Percentiles rank a stretch among this genome's conserved stretches.
Conservation (phyloP, 2,113 vertebrate species). For the Indicator indicator region DNA sequence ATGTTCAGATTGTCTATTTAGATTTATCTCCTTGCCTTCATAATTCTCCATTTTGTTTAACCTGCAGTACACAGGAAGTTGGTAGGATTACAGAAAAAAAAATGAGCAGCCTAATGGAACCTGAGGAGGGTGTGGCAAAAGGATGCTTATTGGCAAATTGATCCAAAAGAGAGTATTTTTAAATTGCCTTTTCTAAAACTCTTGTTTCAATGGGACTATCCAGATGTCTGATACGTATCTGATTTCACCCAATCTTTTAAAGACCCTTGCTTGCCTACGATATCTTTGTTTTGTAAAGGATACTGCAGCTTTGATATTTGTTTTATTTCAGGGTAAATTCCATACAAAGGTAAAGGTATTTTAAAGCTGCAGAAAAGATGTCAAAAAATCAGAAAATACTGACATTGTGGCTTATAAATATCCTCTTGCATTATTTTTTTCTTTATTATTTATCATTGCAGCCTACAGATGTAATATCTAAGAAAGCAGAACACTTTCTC, state of each 20-base stretch:
- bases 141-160: neutral
- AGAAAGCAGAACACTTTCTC: neutral
- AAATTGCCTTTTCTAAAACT: conserved; percentile 11
- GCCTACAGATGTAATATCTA: neutral
- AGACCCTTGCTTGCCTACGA: neutral
- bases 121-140: conserved; percentile 1
- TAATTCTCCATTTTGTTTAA: neutral
- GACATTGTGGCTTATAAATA: neutral
- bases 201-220: conserved; percentile 28
- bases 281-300: neutral
- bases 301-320: conserved; percentile 21
- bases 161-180: conserved; percentile 13
- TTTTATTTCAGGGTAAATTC: conserved; percentile 56
- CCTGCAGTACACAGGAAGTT: neutral
- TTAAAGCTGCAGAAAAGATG: conserved; percentile 10
- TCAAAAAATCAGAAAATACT: conserved; percentile 6
- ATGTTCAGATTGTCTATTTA: neutral
- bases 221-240: conserved; percentile 11
- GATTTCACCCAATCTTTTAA: conserved; percentile 11
- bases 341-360: neutral
- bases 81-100: neutral
- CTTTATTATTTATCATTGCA: neutral
- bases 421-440: neutral
- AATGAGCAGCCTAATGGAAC: neutral
- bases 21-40: neutral